Base-by-base conservation (phyloP, 2,888 invertebrate species). In the Aphrophora alni region DNA sequence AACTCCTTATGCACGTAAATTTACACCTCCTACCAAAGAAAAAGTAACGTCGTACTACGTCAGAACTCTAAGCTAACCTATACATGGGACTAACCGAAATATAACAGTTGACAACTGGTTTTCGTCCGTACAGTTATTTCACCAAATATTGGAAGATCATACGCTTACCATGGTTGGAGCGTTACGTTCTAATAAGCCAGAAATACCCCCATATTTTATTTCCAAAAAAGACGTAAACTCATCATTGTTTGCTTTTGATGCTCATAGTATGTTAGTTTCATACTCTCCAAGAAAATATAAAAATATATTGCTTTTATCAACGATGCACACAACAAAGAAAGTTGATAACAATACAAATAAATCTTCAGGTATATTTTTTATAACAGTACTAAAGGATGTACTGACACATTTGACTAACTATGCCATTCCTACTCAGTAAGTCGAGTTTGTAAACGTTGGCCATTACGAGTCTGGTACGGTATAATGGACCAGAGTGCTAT, bases 181-280 rank as follows among this genome's bases (percentile, higher is more conserved):
- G 25, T 38, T 85, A 26, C 38, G 80, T 7, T 82, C 82, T 74
- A 83, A 86, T 78, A 87, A 86, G 83, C 77, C 81, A 70, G 85
- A 86, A 81, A 83, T 87, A 74, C 87, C 87, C 27, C 27, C 76
- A 77, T 86, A 84, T 78, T 87, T 87, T 83, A 80, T 85, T 27
- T 83, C 83, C 21, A 83, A 82, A 72, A 83, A 83, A 83, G 44
- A 78, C 51, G 82, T 82, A 74, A 83, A 83, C 78, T 83, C 85
- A 17, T 83, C 84, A n/a, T 51, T 85, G 24, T 86, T 86, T 83
- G 86, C 85, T n/a, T 85, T 85, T 83, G 84, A 85, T 75, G 77
- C 84, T 33, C 78, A 85, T 38, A 75, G 75, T 28, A 86, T 84
- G 69, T 82, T 85, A 69, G 85, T 86, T 7, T 86, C 85, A 1